Evolutionary conservation across 2,113 vertebrate species (phyloP), one percentile per base, ranked within the genome.

Genomic region (Synodontis membranacea): DNA sequence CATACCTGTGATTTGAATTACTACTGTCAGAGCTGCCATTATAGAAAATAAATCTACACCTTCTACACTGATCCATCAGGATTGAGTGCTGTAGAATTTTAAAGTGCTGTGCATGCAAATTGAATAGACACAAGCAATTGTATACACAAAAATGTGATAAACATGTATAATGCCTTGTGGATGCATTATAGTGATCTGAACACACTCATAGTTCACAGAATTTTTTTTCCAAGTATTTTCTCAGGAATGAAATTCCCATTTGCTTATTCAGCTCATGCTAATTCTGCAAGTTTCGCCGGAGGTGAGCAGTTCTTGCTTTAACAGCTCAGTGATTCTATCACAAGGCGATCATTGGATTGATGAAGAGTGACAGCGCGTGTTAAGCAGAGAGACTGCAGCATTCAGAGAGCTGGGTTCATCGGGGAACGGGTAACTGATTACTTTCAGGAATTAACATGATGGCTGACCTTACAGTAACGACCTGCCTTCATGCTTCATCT

Each of bases 301-400:
- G 66, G 56, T 74, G 83, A 68, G 54, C 80, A 60, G 70, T 76
- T 78, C 80, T 80, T 87, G 17, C 85, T 85, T 92, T 91, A 93
- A 89, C 89, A 93, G 90, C 89, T 91, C 86, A 90, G 92, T 93
- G 92, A 94, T 94, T 92, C 90, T 90, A 93, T 94, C 93, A 93
- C 83, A 92, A 82, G 90, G 91, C 93, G 89, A 91, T 94, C 93
- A 93, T 86, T 75, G 81, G 0, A 10, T 80, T 90, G 90, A 94
- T 93, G 91, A 94, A 88, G 94, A 94, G 82, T 89, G 94, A 93
- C 91, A 31, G 92, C 52, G 91, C 88, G 87, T 89, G 93, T 94
- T 94, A 94, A 85, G 82, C 78, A 68, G 88, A 60, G 28, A 50
- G 78, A 80, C 72, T 31, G 70, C 34, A 37, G 84, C 31, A 10